phyloP scores from a whole-genome alignment of 2,888 invertebrate species.

The Halictus quadricinctus region DNA sequence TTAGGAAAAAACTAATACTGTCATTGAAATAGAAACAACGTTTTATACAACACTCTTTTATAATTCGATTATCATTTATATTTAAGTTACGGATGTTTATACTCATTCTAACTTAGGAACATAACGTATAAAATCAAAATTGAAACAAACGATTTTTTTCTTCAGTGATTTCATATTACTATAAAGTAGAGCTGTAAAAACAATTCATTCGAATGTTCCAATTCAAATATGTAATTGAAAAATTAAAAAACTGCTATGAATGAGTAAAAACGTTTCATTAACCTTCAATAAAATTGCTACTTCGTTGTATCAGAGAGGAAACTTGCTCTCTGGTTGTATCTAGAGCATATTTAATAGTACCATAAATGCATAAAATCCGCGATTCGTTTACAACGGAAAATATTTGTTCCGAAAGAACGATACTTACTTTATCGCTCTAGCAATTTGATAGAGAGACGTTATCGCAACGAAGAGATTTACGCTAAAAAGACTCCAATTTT shows the following conservation, averaged over 20 bases:
- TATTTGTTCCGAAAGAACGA: background rate
- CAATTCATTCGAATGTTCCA: background rate
- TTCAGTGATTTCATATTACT: background rate
- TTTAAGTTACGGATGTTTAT: background rate
- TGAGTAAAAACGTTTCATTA: background rate
- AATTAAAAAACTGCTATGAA: background rate
- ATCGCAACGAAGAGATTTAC: slow-evolving; percentile 98
- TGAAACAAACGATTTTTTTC: background rate
- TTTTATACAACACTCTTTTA: background rate
- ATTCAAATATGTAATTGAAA: background rate
- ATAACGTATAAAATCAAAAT: background rate
- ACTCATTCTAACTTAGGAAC: background rate
- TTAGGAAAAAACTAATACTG: background rate
- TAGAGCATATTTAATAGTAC: no score
- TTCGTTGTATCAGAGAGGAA: background rate
- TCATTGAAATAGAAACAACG: background rate
- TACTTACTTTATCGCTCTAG: slow-evolving; percentile 86
- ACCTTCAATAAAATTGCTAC: background rate
- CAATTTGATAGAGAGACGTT: slow-evolving; percentile 93
- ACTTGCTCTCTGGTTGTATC: no score
- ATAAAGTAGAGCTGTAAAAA: background rate
- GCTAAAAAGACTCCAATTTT: slow-evolving; percentile 96
- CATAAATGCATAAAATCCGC: background rate
- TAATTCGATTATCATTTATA: background rate
- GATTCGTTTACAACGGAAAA: background rate